Evolutionary conservation across 2,797 vertebrate species (phyloP), one percentile per base, ranked within the genome.

Genomic region (Novumbra hubbsi): DNA sequence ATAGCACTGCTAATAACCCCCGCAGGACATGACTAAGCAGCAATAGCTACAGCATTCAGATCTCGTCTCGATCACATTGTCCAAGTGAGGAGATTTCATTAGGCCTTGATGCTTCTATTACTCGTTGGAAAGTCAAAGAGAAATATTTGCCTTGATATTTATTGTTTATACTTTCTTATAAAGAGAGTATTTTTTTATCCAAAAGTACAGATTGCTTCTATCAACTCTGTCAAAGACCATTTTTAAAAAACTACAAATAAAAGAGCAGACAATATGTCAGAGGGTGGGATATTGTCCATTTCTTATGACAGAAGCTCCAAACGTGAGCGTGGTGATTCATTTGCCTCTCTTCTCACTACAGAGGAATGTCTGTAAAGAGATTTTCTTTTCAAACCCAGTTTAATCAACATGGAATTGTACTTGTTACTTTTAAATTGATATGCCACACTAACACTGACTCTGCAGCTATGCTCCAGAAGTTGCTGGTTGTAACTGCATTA

Each of bases 331-430:
- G n/a, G 27, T 32, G 64, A 74, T 65, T 66, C 24, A 70, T 45
- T 38, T 7, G 2, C 48, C 63, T 76, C 38, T 75, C 57, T 57
- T 70, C 68, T n/a, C 38, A 45, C 69, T 73, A 74, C 65, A 60
- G 69, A 72, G 48, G 27, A 50, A 71, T 27, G 32, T 73, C 34
- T 16, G 30, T 65, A 7, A 41, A 62, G 76, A 34, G 60, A 2
- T 15, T 62, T 65, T 34, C 17, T 48, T 63, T 34, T 34, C 41
- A 62, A 70, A 12, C 55, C 28, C 63, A 63, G 60, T 63, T 68
- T 41, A 27, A 71, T 63, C 28, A n/a, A 17, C 41, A 73, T 68
- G 52, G 28, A 72, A n/a, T 62, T 69, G 48, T 65, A 62, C 2
- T 5, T 12, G 24, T 63, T 63, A 15, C 14, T 63, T 28, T 30